A percentile compares a stretch with the other conserved stretches of the same genome.
Evolutionary conservation across 2,888 invertebrate species (phyloP).

Genomic region (Sinelater perroti): DNA sequence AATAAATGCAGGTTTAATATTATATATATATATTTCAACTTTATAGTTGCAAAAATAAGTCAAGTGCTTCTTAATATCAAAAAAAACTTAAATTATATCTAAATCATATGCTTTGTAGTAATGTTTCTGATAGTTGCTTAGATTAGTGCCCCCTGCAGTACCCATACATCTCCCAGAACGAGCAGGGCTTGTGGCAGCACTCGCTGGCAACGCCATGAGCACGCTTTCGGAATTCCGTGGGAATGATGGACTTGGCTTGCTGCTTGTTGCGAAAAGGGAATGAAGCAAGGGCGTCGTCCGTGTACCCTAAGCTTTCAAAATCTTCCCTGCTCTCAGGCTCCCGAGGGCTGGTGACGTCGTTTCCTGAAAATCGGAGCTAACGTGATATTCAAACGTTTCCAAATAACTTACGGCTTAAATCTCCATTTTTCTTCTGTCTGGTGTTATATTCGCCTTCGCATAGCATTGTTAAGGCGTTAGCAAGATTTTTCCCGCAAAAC

Average conservation of each 20-base stretch:
- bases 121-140: too few species aligned
- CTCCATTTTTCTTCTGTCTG: conserved; percentile 15
- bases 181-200: conserved; percentile 34
- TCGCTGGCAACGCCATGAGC: conserved; percentile 19
- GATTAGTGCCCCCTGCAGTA: conserved; percentile 23
- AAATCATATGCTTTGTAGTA: too few species aligned
- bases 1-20: too few species aligned
- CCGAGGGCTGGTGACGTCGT: conserved; percentile 14
- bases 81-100: too few species aligned
- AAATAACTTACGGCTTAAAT: conserved; percentile 3
- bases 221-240: conserved; percentile 26
- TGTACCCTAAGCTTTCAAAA: conserved; percentile 8
- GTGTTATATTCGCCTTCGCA: conserved; percentile 28
- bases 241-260: conserved; percentile 24
- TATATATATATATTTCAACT: too few species aligned
- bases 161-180: conserved; percentile 28
- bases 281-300: conserved; percentile 12
- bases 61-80: too few species aligned
- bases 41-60: too few species aligned
- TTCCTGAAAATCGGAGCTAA: conserved; percentile 27
- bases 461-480: conserved; percentile 26
- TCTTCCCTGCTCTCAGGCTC: too few species aligned
- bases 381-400: not conserved
- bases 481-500: conserved; percentile 28
- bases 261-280: conserved; percentile 27